Conservation (phyloP, 1,140 invertebrate genomes). For the Sitobion miscanthi region DNA sequence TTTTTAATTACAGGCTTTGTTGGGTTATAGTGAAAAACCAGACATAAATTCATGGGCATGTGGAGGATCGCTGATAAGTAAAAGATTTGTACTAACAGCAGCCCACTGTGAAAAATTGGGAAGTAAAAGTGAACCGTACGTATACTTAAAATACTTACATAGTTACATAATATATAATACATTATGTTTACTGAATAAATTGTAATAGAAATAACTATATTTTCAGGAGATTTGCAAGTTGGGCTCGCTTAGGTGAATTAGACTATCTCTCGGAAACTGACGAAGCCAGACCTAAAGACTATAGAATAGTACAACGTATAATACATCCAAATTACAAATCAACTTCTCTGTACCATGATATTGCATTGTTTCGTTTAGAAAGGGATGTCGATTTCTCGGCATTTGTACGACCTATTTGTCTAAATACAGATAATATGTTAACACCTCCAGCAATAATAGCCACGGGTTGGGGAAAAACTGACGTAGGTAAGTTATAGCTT, state of each 20-base stretch:
- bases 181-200: neutral
- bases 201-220: neutral
- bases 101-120: conserved; percentile 34
- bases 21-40: conserved; percentile 2
- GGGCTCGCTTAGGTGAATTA: conserved; percentile 61
- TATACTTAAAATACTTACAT: neutral
- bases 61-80: conserved; percentile 39
- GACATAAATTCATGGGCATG: neutral
- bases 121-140: neutral
- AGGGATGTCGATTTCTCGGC: conserved; percentile 61
- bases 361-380: conserved; percentile 63
- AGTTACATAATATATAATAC: no score
- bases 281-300: conserved; percentile 56
- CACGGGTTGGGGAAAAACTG: conserved; percentile 66
- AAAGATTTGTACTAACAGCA: conserved; percentile 29
- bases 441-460: conserved; percentile 62
- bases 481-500: conserved; percentile 57
- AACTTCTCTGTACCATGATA: conserved; percentile 57
- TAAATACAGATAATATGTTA: conserved; percentile 61
- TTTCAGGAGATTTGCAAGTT: conserved; percentile 11
- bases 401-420: conserved; percentile 65
- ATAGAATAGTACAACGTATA: conserved; percentile 62
- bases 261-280: neutral
- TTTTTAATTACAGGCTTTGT: neutral
- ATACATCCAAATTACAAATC: conserved; percentile 65